Conservation (phyloP, 1,140 invertebrate species). For the Tetragonula clypearis region DNA sequence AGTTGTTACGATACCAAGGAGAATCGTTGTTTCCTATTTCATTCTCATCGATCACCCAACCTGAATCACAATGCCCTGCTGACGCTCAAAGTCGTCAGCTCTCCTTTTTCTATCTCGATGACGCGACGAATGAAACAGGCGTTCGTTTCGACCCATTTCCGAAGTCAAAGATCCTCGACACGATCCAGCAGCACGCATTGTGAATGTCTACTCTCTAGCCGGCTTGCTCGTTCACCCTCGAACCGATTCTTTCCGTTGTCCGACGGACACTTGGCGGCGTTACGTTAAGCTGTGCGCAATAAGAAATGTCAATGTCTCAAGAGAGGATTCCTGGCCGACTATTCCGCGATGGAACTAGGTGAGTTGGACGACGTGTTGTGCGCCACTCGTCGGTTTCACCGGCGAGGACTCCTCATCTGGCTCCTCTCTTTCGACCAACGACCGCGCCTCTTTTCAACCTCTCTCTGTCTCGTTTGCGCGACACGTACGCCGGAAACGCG, state of each 20-base stretch:
- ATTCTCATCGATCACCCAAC: neutral
- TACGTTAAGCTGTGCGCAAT: conserved; percentile 55
- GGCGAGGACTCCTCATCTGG: conserved; percentile 21
- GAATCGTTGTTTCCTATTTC: neutral
- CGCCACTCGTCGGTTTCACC: neutral
- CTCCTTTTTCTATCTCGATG: neutral
- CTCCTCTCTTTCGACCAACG: neutral
- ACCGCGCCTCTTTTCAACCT: neutral
- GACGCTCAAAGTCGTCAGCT: neutral
- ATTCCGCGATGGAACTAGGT: conserved; percentile 33
- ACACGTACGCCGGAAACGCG: neutral
- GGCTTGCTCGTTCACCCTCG: conserved; percentile 46
- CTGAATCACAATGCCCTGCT: no score
- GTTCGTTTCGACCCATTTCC: conserved; percentile 9
- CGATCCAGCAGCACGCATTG: conserved; percentile 2
- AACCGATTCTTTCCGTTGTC: conserved; percentile 57
- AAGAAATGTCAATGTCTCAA: conserved; percentile 65
- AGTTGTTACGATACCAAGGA: neutral
- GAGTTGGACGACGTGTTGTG: neutral
- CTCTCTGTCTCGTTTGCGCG: neutral
- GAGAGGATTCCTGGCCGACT: conserved; percentile 62
- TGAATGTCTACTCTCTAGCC: conserved; percentile 30
- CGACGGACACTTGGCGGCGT: conserved; percentile 52
- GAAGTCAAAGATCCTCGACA: neutral
- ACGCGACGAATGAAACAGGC: neutral